Conservation (phyloP, 2,888 invertebrate species). For the Acronicta aceris region DNA sequence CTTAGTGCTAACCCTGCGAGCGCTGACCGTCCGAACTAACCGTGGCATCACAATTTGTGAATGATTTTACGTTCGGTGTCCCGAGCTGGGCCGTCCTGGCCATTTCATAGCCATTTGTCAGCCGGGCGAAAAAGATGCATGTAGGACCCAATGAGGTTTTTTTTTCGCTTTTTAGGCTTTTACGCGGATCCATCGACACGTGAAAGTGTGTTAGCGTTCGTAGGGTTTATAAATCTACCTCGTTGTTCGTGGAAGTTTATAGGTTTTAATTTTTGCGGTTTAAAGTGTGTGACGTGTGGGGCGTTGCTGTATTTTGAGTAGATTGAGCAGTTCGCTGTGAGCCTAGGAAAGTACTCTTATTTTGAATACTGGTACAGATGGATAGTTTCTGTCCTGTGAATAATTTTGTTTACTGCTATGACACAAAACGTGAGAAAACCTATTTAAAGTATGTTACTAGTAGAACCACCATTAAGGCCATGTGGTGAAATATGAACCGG, state of each 20-base stretch:
- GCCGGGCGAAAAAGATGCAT: conserved; percentile 86
- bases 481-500: too few relatives aligned
- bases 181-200: conserved; percentile 88
- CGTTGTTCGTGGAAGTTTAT: conserved; percentile 66
- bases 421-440: too few relatives aligned
- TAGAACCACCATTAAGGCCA: too few relatives aligned
- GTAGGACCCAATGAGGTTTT: conserved; percentile 72
- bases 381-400: conserved; percentile 11
- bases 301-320: conserved; percentile 14
- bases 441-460: too few relatives aligned
- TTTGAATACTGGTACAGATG: not conserved
- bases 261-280: conserved; percentile 66
- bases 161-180: conserved; percentile 86
- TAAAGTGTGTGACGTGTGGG: conserved; percentile 48
- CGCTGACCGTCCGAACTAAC: conserved; percentile 63
- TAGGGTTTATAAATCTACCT: conserved; percentile 84
- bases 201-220: conserved; percentile 87
- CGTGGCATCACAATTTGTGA: conserved; percentile 85
- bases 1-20: conserved; percentile 56
- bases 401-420: not conserved
- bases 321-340: conserved; percentile 33
- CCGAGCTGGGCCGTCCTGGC: conserved; percentile 74
- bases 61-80: conserved; percentile 84
- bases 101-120: conserved; percentile 88
- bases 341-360: not conserved